Conservation (phyloP, 2,113 vertebrate genomes). For the Pogona vitticeps region DNA sequence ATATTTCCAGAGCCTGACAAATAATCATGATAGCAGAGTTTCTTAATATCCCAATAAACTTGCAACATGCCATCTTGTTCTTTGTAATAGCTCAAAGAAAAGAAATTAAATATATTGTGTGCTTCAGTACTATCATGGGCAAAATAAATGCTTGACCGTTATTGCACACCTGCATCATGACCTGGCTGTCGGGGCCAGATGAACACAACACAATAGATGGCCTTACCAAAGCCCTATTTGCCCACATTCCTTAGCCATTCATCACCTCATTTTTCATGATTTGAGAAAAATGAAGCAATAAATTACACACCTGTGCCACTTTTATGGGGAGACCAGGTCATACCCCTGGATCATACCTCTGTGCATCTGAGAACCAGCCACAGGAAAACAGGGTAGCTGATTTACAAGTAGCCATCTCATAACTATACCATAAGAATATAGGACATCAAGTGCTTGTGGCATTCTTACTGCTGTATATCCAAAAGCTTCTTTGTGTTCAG, state of each 20-base stretch:
- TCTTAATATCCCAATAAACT: not conserved
- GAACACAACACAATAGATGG: not conserved
- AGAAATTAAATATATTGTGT: not conserved
- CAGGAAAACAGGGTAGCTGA: not conserved
- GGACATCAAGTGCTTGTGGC: not conserved
- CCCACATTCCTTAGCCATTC: no score
- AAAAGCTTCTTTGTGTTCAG: not conserved
- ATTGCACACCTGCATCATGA: not conserved
- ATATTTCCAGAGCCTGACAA: not conserved
- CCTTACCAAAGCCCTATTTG: not conserved
- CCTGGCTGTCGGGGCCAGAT: not conserved
- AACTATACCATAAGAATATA: not conserved
- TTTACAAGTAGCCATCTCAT: not conserved
- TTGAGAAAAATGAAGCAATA: not conserved
- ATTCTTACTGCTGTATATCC: not conserved
- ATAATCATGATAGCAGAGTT: not conserved
- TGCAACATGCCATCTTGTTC: not conserved
- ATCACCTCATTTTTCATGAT: not conserved
- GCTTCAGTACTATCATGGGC: not conserved
- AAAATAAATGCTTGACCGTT: not conserved
- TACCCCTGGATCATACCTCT: not conserved
- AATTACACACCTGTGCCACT: not conserved
- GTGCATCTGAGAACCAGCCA: not conserved
- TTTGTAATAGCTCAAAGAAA: not conserved
- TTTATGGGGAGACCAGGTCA: not conserved